Percentiles rank a stretch among this genome's conserved stretches.
Conservation (phyloP, 1,140 invertebrate species). For the Temnothorax longispinosus region DNA sequence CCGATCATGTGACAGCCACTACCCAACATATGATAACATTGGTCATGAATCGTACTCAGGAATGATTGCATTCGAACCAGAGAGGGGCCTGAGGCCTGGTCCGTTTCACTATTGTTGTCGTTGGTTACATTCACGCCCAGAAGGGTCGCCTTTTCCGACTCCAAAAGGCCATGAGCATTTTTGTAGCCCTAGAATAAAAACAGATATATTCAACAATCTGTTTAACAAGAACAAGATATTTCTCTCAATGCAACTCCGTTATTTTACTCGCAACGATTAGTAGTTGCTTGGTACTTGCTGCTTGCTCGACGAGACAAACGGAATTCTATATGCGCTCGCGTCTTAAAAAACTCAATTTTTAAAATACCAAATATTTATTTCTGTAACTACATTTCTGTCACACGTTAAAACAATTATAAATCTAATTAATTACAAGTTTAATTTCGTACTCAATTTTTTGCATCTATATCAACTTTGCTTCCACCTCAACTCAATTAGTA, state of each 20-base stretch:
- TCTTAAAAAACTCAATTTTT: not conserved
- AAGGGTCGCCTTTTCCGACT: conserved; percentile 90
- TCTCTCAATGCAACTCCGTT: not conserved
- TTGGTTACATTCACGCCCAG: conserved; percentile 87
- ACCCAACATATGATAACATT: conserved; percentile 92
- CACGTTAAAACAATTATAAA: too few species aligned
- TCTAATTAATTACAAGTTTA: not conserved
- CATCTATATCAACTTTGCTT: not conserved
- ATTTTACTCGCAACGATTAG: not conserved
- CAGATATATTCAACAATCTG: conserved; percentile 10
- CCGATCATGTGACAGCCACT: conserved; percentile 91
- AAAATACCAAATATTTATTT: not conserved
- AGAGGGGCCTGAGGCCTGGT: conserved; percentile 86
- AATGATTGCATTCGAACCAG: conserved; percentile 94
- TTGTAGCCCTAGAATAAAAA: conserved; percentile 87
- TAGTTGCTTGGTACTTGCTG: not conserved
- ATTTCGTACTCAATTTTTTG: not conserved
- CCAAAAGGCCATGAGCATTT: conserved; percentile 89
- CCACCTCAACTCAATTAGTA: not conserved
- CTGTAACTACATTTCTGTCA: too few species aligned
- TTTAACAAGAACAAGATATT: not conserved
- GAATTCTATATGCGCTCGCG: not conserved
- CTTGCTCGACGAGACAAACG: not conserved
- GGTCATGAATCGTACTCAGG: conserved; percentile 89
- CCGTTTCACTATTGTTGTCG: conserved; percentile 83